Base-by-base conservation (phyloP, 1,140 invertebrate genomes). In the Saccostrea glomerata region DNA sequence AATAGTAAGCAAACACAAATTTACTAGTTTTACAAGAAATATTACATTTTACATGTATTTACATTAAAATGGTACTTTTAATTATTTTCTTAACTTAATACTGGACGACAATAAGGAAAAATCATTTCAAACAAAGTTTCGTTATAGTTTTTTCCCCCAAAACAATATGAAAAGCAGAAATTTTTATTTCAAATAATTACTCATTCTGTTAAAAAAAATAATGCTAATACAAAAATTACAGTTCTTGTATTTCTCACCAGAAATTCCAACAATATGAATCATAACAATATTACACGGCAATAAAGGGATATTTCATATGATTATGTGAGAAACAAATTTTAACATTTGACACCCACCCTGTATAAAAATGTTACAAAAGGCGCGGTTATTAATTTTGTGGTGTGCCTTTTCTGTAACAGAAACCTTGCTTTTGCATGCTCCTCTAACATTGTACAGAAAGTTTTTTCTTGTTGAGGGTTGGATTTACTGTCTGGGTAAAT, bases 401-500 rank as follows among this genome's bases (percentile, higher is more conserved):
- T 77, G 25, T 36, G 25, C 70, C 70, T 77, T 25, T 13, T 77
- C 23, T 77, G 70, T 15, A 36, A 25, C 70, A 66, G 15, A 20
- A 66, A 23, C 23, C 6, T 9, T 66, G 60, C 13, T 20, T 36
- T 63, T 77, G 70, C 25, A 12, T 30, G 25, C 30, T 77, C 70
- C 2, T 77, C 30, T 77, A 25, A 77, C 30, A 25, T 77, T 30
- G 30, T 30, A 77, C 23, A 77, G 23, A 9, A 6, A 20, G 23
- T 13, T 77, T 77, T 36, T 77, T 15, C 25, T 30, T 77, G 70
- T 77, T 77, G 70, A 77, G 70, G 60, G 60, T 5, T 23, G 17
- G 25, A 77, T 77, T 30, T 36, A 25, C 25, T 77, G 70, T 36
- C 70, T 77, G 70, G 25, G 70, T 77, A 77, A 77, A 77, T 77